Evolutionary conservation across 92 coral and sea anemone species (phyloP).

Genomic region (Virgularia gustaviana): DNA sequence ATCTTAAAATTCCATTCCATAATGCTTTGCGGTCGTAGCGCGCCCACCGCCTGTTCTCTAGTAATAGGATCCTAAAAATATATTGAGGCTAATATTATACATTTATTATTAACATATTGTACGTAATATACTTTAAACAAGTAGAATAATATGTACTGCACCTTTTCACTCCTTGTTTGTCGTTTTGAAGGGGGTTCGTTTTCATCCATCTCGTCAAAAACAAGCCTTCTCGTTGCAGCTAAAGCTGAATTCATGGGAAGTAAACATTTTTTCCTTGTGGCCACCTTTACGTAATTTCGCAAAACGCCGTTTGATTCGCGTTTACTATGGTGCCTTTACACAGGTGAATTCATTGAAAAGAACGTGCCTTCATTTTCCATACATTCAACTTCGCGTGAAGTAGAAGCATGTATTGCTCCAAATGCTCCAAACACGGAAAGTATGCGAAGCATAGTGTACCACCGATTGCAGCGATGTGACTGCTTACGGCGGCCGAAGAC

Average conservation of each 20-base stretch:
- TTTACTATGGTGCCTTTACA: background rate
- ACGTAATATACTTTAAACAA: too few relatives aligned
- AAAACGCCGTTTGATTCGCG: background rate
- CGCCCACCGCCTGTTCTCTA: too few relatives aligned
- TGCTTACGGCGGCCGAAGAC: background rate
- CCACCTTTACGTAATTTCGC: background rate
- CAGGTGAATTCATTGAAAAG: background rate
- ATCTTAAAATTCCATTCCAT: background rate
- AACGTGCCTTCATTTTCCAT: background rate
- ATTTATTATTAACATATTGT: too few relatives aligned
- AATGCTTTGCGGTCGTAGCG: too few relatives aligned
- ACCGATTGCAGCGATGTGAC: constrained; percentile 5
- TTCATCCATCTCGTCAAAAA: constrained; percentile 1
- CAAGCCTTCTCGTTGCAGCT: background rate
- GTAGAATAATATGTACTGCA: background rate
- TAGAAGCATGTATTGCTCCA: background rate
- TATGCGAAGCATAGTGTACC: constrained; percentile 2
- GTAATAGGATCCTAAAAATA: too few relatives aligned
- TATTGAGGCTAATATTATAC: too few relatives aligned
- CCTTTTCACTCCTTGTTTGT: constrained; percentile 21
- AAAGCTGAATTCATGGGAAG: background rate
- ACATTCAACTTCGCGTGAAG: background rate
- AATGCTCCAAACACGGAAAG: background rate
- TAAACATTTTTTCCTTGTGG: background rate
- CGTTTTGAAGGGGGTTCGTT: constrained; percentile 24